A percentile compares a stretch with the other conserved stretches of the same genome.
These are phyloP conservation scores for Aculops lycopersici DNA, from an alignment of 1,140 invertebrate species.

Conservation along the genomic window DNA sequence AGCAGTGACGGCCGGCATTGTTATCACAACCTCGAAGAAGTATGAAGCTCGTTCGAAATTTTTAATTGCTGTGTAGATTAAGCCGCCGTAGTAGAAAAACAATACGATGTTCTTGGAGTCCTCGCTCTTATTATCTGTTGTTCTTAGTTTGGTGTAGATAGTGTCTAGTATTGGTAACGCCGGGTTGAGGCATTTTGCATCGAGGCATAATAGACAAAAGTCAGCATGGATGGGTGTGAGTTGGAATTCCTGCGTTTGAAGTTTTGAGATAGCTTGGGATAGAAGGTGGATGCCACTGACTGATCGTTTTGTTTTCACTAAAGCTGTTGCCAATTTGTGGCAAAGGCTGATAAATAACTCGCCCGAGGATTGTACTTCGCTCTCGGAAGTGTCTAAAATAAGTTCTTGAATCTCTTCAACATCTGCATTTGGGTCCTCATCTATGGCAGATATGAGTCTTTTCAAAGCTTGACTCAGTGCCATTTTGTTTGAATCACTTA, in stretches of 20 bases:
- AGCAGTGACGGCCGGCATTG: conserved; percentile 60
- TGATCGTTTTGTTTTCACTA: conserved; percentile 34
- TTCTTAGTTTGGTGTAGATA: conserved; percentile 62
- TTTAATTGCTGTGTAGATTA: conserved; percentile 72
- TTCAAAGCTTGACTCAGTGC: no score
- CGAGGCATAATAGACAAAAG: conserved; percentile 58
- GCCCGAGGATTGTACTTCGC: conserved; percentile 48
- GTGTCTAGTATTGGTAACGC: conserved; percentile 54
- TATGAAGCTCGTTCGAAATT: conserved; percentile 68
- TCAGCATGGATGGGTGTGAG: conserved; percentile 72
- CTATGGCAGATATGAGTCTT: no score
- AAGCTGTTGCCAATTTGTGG: conserved; percentile 38
- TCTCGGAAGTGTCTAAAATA: conserved; percentile 43
- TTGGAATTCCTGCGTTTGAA: conserved; percentile 51
- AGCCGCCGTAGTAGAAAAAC: conserved; percentile 87
- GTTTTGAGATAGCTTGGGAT: conserved; percentile 49
- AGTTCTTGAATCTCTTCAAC: conserved; percentile 37
- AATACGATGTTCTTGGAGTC: conserved; percentile 68
- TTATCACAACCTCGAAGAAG: conserved; percentile 75
- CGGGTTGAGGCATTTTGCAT: conserved; percentile 67
- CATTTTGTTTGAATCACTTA: no score
- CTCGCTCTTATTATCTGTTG: conserved; percentile 46
- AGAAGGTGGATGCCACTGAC: conserved; percentile 51
- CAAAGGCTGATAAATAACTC: conserved; percentile 61
- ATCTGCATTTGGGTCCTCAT: no score